Base-by-base conservation (phyloP, 2,113 vertebrate species). In the Sander vitreus region DNA sequence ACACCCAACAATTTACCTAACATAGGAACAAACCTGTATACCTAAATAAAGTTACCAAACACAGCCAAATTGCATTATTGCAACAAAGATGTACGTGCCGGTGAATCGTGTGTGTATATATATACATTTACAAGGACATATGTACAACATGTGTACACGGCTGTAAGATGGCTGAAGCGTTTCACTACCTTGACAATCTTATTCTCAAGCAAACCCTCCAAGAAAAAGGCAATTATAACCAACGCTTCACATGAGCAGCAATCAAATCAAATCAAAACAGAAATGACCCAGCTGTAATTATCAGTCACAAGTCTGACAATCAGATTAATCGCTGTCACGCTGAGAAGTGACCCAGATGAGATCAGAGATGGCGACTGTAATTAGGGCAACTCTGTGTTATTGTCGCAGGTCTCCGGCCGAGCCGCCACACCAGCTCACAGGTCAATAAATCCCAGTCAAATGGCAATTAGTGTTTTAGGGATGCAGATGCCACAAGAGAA, bases 341-440 rank as follows among this genome's bases (percentile, higher is more conserved):
- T 47, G 71, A 55, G 65, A 73, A 30, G 75, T 21, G 67, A 84
- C 81, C 78, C 66, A 59, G 66, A 86, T 76, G 25, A 62, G 50
- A 53, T 62, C 27, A 55, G 54, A 36, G 57, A 55, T 18, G 0
- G 25, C 3, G 47, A 19, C 30, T 6, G 60, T 71, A 50, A 78
- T 81, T 75, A 78, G 58, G 63, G 25, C 43, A 71, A 51, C 64
- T 83, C 43, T 59, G 43, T 59, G 67, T 73, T 76, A 7, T 0
- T 19, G 57, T 27, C 58, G 50, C 67, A 62, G 48, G 60, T 70
- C 45, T 70, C 63, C 19, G 5, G 58, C 59, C 12, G 8, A 30
- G 69, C 48, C 19, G 7, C 67, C 73, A 9, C 58, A 1, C 53
- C 39, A 13, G 39, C 54, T 73, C 33, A n/a, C 6, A 6, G 58